Conservation (phyloP, 2,113 vertebrate species). For the Cichladusa arquata region DNA sequence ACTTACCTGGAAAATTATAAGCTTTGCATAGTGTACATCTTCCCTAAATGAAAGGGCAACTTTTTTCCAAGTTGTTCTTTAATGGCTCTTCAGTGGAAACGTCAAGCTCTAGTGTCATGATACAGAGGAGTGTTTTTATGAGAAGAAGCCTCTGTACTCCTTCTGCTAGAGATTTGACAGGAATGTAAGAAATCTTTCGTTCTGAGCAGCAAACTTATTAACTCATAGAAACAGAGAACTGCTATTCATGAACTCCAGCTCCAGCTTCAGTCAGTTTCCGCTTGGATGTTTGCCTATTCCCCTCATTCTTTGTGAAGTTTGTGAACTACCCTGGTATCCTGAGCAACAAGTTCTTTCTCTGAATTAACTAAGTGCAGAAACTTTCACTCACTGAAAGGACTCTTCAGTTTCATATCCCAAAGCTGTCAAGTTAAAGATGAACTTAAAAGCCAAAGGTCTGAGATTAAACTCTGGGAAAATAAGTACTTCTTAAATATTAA, state of each 20-base stretch:
- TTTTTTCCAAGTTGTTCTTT: neutral
- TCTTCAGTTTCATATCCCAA: neutral
- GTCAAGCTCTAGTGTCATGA: neutral
- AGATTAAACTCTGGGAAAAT: neutral
- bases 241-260: neutral
- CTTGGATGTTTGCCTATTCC: too few relatives aligned
- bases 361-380: neutral
- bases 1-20: neutral
- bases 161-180: neutral
- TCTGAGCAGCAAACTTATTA: neutral
- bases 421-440: neutral
- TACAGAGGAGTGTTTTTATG: neutral
- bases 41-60: neutral
- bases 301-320: neutral
- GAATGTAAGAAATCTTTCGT: neutral
- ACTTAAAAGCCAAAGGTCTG: neutral
- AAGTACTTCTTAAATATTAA: slow-evolving; percentile 45
- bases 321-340: neutral
- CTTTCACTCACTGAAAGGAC: neutral
- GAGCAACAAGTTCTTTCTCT: neutral
- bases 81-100: neutral
- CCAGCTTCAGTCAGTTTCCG: accelerated
- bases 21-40: neutral
- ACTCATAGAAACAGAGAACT: neutral
- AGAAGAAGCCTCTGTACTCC: neutral